These are phyloP conservation scores for Margaritifera margaritifera DNA, from an alignment of 2,888 invertebrate species.

Conservation along the genomic window DNA sequence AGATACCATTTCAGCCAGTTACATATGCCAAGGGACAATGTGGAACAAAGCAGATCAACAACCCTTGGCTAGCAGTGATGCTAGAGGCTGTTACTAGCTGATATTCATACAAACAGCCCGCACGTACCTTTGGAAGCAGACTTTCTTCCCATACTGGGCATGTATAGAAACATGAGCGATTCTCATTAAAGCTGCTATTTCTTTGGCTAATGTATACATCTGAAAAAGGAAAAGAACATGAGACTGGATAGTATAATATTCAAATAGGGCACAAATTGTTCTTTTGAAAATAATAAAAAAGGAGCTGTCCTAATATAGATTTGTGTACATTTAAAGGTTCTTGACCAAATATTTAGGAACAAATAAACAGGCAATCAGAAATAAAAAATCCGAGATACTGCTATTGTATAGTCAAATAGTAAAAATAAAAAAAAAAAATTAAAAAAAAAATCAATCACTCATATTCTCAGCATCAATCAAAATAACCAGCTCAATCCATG, in stretches of 20 bases:
- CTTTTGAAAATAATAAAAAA: neutral
- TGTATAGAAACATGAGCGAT: constrained; percentile 50
- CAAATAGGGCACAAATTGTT: neutral
- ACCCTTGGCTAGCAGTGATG: too few relatives aligned
- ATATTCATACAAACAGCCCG: neutral
- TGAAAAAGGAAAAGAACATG: constrained; percentile 29
- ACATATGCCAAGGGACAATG: too few relatives aligned
- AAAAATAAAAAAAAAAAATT: neutral
- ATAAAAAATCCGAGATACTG: neutral
- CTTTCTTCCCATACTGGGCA: constrained; percentile 58
- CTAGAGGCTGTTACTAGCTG: too few relatives aligned
- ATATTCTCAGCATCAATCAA: too few relatives aligned
- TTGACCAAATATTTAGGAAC: neutral
- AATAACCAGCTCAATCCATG: too few relatives aligned
- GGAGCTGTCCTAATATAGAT: too few relatives aligned
- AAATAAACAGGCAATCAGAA: constrained; percentile 1
- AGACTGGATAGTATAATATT: neutral
- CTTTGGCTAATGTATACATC: constrained; percentile 57
- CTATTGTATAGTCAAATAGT: neutral
- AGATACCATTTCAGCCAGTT: too few relatives aligned
- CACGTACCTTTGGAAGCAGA: constrained; percentile 52
- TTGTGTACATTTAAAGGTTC: too few relatives aligned
- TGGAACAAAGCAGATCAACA: too few relatives aligned
- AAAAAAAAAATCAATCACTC: too few relatives aligned
- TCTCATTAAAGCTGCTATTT: constrained; percentile 53